phyloP scores from a whole-genome alignment of 2,113 vertebrate species.

The Gambusia affinis region DNA sequence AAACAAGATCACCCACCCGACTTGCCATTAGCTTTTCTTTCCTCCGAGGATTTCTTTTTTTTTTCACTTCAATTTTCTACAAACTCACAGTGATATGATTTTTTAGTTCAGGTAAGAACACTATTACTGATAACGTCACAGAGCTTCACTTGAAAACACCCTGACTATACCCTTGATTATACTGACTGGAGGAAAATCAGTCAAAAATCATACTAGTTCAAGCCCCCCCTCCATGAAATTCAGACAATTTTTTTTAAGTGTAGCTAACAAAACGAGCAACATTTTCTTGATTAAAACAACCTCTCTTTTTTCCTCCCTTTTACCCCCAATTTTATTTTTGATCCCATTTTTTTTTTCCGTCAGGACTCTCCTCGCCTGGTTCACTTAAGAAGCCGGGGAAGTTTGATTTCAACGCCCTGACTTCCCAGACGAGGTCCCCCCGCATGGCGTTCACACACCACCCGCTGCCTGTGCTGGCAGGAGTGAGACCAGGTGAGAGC shows the following conservation, averaged over 20 bases:
- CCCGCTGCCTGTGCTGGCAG: constrained; percentile 96
- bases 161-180: constrained; percentile 20
- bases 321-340: constrained; percentile 52
- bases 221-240: constrained; percentile 60
- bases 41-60: background rate
- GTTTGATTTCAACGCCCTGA: constrained; percentile 95
- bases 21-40: background rate
- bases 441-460: constrained; percentile 98
- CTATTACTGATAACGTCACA: background rate
- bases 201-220: constrained; percentile 41
- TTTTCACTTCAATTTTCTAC: background rate
- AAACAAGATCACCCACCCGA: background rate
- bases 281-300: constrained; percentile 75
- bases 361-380: constrained; percentile 91
- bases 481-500: constrained; percentile 97
- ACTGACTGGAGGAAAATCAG: constrained; percentile 30
- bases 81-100: background rate
- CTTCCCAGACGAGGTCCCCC: constrained; percentile 92
- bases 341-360: constrained; percentile 72
- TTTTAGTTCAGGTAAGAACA: background rate
- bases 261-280: constrained; percentile 54
- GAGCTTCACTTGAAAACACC: background rate
- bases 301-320: constrained; percentile 70
- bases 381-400: constrained; percentile 98
- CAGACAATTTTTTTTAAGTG: constrained; percentile 27